Evolutionary conservation across 2,797 vertebrate species (phyloP).

Genomic region (Micrastur ruficollis): DNA sequence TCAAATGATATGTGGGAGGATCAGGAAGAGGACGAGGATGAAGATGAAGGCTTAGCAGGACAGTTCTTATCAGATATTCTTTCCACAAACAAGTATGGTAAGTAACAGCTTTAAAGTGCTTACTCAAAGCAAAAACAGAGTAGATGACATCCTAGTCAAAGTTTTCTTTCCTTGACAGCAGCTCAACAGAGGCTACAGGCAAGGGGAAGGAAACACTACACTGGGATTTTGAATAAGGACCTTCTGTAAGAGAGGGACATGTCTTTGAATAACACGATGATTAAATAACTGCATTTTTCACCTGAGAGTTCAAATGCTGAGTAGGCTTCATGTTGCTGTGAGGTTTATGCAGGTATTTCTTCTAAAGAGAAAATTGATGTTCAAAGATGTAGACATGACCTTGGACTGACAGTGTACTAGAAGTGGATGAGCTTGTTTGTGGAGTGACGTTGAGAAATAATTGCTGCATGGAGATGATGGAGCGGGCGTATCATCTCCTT

Average conservation of each 20-base stretch:
- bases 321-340: not conserved
- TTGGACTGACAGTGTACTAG: not conserved
- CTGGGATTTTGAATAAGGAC: not conserved
- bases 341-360: not conserved
- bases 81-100: conserved; percentile 95
- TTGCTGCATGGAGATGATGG: not conserved
- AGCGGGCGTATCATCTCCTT: fast-evolving
- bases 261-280: not conserved
- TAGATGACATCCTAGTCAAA: not conserved
- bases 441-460: not conserved
- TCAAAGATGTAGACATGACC: not conserved
- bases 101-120: conserved; percentile 15
- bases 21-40: conserved; percentile 86
- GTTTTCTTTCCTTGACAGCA: not conserved
- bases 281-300: not conserved
- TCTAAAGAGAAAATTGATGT: not conserved
- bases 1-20: conserved; percentile 97
- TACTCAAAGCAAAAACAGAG: not conserved
- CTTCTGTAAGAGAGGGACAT: not conserved
- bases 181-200: not conserved
- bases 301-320: not conserved
- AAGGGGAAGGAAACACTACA: not conserved
- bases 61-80: conserved; percentile 96
- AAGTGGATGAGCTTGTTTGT: not conserved
- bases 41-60: conserved; percentile 89